These are phyloP conservation scores for Heliconius erato DNA, from an alignment of 2,888 invertebrate genomes.

Conservation along the genomic window DNA sequence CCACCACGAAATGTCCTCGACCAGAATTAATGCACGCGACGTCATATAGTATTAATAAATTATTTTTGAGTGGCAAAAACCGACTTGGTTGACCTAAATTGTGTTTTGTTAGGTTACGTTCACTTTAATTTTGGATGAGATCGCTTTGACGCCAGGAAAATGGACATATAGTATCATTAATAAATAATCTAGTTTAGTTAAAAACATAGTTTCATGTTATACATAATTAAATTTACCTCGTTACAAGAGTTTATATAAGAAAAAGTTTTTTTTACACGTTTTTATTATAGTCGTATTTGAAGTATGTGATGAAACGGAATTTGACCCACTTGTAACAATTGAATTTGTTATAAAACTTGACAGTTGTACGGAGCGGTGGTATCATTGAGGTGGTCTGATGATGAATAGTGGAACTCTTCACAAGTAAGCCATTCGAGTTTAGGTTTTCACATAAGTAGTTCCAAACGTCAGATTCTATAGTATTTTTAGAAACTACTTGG, in stretches of 20 bases:
- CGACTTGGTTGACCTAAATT: slow-evolving; percentile 72
- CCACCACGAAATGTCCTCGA: slow-evolving; percentile 24
- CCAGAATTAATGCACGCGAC: slow-evolving; percentile 10
- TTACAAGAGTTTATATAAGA: not conserved
- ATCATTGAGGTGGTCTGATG: too few relatives aligned
- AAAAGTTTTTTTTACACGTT: not conserved
- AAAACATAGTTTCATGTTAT: not conserved
- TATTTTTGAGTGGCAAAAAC: slow-evolving; percentile 49
- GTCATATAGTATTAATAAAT: slow-evolving; percentile 38
- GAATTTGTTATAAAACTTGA: too few relatives aligned
- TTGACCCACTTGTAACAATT: not conserved
- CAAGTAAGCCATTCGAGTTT: too few relatives aligned
- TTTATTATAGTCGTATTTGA: not conserved
- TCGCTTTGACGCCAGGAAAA: slow-evolving; percentile 11
- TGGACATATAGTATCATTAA: not conserved
- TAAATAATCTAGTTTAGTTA: not conserved
- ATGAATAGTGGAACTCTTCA: too few relatives aligned
- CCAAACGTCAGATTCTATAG: too few relatives aligned
- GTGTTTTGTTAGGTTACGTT: slow-evolving; percentile 56
- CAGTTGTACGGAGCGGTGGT: too few relatives aligned
- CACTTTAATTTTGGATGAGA: not conserved
- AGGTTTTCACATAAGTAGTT: too few relatives aligned
- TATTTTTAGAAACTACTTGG: too few relatives aligned
- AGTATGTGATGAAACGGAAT: not conserved
- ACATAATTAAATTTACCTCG: not conserved